phyloP scores from a whole-genome alignment of 1,140 invertebrate species.

The Lepidotrigona ventralis region DNA sequence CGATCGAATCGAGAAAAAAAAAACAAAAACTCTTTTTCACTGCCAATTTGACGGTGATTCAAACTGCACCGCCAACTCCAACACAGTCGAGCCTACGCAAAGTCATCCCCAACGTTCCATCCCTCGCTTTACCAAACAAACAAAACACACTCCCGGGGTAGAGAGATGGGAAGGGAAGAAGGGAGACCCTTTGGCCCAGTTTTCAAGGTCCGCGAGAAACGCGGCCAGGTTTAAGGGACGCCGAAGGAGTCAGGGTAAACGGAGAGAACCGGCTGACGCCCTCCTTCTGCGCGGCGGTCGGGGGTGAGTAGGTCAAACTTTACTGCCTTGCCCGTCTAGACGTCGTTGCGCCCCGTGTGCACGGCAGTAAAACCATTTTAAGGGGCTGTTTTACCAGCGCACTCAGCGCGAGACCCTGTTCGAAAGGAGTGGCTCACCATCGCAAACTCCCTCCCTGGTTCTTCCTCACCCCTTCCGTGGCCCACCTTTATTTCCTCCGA shows the following conservation, averaged over 20 bases:
- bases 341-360: slow-evolving; percentile 78
- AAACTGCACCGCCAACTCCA: no score
- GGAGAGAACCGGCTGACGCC: slow-evolving; percentile 34
- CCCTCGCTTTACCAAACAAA: neutral
- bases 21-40: no score
- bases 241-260: neutral
- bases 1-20: no score
- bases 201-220: slow-evolving; percentile 59
- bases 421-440: slow-evolving; percentile 49
- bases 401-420: slow-evolving; percentile 69
- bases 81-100: no score
- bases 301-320: slow-evolving; percentile 80
- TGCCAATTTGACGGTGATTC: no score
- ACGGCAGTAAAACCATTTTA: slow-evolving; percentile 79
- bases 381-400: slow-evolving; percentile 79
- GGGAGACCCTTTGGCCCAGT: slow-evolving; percentile 45
- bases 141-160: neutral
- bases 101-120: neutral
- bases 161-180: neutral
- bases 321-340: slow-evolving; percentile 78
- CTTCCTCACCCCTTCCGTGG: slow-evolving; percentile 4
- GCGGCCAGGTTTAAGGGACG: slow-evolving; percentile 52
- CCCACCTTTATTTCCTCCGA: slow-evolving; percentile 50
- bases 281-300: slow-evolving; percentile 52
- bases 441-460: neutral